phyloP scores from a whole-genome alignment of 2,888 invertebrate genomes.

The Rhyacophila evoluta region DNA sequence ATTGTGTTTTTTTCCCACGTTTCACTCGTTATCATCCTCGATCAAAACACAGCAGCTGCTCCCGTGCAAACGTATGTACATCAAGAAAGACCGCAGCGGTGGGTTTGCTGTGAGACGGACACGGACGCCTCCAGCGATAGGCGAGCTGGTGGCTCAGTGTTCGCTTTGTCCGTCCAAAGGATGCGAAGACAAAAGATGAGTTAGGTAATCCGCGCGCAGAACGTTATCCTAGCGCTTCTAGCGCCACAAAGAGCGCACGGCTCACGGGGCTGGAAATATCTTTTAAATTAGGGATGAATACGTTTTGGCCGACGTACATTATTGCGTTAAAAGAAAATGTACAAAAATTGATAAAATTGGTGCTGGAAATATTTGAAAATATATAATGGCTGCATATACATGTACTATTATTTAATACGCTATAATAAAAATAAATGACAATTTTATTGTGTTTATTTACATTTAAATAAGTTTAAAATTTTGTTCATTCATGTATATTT shows the following conservation, averaged over 20 bases:
- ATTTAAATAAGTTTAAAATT: too few relatives aligned
- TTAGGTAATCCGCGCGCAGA: constrained; percentile 46
- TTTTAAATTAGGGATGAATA: constrained; percentile 29
- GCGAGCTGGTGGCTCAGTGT: constrained; percentile 28
- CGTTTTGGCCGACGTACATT: neutral
- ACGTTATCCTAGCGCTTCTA: constrained; percentile 35
- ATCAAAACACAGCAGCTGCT: neutral
- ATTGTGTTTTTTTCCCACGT: neutral
- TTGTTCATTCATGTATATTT: too few relatives aligned
- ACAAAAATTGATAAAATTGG: too few relatives aligned
- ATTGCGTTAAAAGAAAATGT: neutral
- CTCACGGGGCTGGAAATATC: constrained; percentile 39
- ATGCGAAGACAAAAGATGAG: constrained; percentile 50
- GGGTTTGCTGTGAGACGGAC: neutral
- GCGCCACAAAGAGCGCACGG: constrained; percentile 37
- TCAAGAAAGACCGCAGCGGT: constrained; percentile 15
- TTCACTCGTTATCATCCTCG: neutral
- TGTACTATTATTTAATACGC: too few relatives aligned
- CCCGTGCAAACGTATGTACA: neutral
- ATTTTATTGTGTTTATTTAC: too few relatives aligned
- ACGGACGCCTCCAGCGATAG: constrained; percentile 27
- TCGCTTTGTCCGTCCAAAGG: constrained; percentile 46
- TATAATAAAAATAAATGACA: too few relatives aligned
- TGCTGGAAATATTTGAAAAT: too few relatives aligned
- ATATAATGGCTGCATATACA: too few relatives aligned